Percentiles rank a stretch among this genome's conserved stretches.
These are phyloP conservation scores for Oplegnathus fasciatus DNA, from an alignment of 2,113 vertebrate genomes.

Conservation along the genomic window DNA sequence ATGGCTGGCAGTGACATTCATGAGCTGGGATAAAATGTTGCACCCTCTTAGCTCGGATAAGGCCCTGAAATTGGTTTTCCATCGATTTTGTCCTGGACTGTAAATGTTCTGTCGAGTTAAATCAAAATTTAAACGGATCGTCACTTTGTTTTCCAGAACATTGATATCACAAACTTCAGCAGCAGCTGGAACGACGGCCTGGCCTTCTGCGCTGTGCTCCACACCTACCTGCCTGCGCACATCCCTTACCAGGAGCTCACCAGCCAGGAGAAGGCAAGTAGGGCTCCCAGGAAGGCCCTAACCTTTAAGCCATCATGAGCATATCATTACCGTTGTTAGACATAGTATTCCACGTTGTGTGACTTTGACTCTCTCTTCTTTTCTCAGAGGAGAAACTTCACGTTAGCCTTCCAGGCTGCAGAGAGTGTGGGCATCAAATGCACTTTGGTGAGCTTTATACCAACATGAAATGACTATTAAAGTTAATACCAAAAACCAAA, in stretches of 20 bases:
- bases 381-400: slow-evolving; percentile 94
- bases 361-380: slow-evolving; percentile 26
- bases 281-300: fast-evolving
- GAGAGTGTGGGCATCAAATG: slow-evolving; percentile 99
- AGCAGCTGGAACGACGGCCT: slow-evolving; percentile 99
- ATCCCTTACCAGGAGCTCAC: slow-evolving; percentile 96
- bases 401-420: slow-evolving; percentile 96
- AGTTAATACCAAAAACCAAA: neutral
- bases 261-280: slow-evolving; percentile 93
- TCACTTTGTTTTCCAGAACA: slow-evolving; percentile 87
- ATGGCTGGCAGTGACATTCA: neutral
- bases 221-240: slow-evolving; percentile 96
- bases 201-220: slow-evolving; percentile 95
- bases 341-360: neutral
- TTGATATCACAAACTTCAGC: slow-evolving; percentile 99
- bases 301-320: neutral
- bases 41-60: too few species aligned
- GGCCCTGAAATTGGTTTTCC: slow-evolving; percentile 9
- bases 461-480: neutral
- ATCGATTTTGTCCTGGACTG: slow-evolving; percentile 10
- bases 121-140: slow-evolving; percentile 17
- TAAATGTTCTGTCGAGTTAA: slow-evolving; percentile 31
- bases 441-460: slow-evolving; percentile 90
- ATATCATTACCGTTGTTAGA: neutral
- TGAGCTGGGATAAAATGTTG: slow-evolving; percentile 24